Evolutionary conservation across 37 sponge, comb jelly and placozoan genomes (phyloP), one percentile per base, ranked within the genome.

Genomic region (Corticium candelabrum): DNA sequence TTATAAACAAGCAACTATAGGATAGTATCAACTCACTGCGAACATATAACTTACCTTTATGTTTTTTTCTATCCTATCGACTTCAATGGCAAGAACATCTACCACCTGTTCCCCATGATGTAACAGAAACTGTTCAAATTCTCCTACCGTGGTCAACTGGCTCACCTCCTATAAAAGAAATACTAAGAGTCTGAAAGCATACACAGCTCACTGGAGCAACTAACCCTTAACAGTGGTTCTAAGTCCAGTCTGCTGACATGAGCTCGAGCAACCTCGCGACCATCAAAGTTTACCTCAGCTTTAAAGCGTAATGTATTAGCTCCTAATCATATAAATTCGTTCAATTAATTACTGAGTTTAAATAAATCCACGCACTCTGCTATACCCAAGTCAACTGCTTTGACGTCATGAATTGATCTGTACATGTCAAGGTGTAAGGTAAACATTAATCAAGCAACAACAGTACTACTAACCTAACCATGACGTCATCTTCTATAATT

Each of bases 351-450:
- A 7, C 32, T 34, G 5, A 3, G n/a, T 4, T 37, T 74, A 11
- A 37, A 37, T 67, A 50, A 0, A 29, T 70, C 31, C 1, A 68
- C 2, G 34, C 30, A 29, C 11, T 76, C 7, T 1, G 3, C 15
- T 79, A 73, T 74, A 90, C 93, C 95, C 84, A 95, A 77, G 40
- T 95, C 96, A 40, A 87, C 88, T n/a, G 96, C 96, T 67, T 95
- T 95, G 41, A 95, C 86, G 80, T 95, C 96, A 68, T 95, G 96
- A 77, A 95, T 85, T 30, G 96, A 95, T 40, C 94, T 93, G 68
- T 34, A 40, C 15, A 15, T 11, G 35, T 33, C 81, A 69, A 74
- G 36, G 36, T 1, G 34, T 36, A 41, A 34, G 39, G 1, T 34
- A 78, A 69, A 68, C 72, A 68, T 68, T n/a, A 31, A 30, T 34